These are phyloP conservation scores for Abramis brama DNA, from an alignment of 2,113 vertebrate species.

Conservation along the genomic window DNA sequence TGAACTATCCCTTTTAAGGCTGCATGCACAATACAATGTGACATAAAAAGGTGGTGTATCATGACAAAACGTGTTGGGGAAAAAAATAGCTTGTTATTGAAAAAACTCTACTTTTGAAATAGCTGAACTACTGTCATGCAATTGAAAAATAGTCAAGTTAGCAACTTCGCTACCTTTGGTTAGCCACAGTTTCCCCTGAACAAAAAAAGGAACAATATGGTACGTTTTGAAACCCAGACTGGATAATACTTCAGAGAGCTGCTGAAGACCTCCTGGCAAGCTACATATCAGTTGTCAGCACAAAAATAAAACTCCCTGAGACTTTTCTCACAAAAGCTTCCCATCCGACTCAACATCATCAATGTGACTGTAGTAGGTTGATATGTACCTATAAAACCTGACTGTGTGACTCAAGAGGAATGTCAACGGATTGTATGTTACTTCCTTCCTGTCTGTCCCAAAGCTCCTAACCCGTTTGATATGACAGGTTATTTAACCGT, in stretches of 20 bases:
- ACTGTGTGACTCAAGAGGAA: not conserved
- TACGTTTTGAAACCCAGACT: not conserved
- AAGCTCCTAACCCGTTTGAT: constrained; percentile 19
- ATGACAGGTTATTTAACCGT: constrained; percentile 9
- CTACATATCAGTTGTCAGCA: not conserved
- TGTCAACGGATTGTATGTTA: constrained; percentile 23
- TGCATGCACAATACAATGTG: too few species aligned
- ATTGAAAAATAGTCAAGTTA: not conserved
- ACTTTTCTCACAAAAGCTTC: constrained; percentile 11
- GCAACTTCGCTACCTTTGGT: not conserved
- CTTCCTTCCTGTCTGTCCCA: constrained; percentile 21
- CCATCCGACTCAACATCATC: not conserved
- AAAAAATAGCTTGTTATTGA: not conserved
- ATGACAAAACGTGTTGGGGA: not conserved
- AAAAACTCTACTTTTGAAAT: not conserved
- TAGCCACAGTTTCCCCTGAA: not conserved
- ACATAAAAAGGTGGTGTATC: not conserved
- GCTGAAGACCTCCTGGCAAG: constrained; percentile 9
- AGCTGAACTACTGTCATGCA: not conserved
- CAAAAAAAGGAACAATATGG: not conserved
- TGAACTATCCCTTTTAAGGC: too few species aligned
- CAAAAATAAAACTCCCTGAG: not conserved
- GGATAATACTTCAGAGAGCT: not conserved
- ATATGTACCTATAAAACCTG: constrained; percentile 21
- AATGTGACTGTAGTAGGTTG: not conserved